Evolutionary conservation across 2,113 vertebrate species (phyloP), one percentile per base, ranked within the genome.

Genomic region (Gulo gulo): DNA sequence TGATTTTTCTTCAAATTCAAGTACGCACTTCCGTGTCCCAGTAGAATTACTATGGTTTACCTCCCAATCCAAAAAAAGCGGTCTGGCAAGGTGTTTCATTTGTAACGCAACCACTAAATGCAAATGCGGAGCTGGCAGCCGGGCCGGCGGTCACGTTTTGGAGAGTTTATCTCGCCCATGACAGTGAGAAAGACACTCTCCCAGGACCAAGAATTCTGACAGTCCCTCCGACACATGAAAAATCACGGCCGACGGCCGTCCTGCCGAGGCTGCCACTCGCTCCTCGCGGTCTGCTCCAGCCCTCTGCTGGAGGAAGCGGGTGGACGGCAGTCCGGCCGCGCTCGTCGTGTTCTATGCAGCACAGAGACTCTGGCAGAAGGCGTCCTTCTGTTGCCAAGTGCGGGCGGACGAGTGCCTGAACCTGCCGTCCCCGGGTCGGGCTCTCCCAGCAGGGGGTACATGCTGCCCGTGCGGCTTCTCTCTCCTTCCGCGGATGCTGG

Each of bases 131-230:
- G 89, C 88, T 98, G 98, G 98, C 97, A 98, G 98, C 97, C 95
- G 87, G 98, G 98, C 97, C 86, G 18, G 26, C 71, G 93, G 81
- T 89, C 94, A 95, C 96, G 57, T 96, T 96, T 94, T 88, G 97
- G 98, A 97, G 91, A 98, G 97, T 97, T 98, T 97, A 98, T 98
- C 98, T 98, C 98, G 98, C 97, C 74, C 59, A 20, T 97, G 98
- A 98, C 98, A 98, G 97, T 94, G 97, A 98, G 97, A 98, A 98
- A 98, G 98, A 96, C 92, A 93, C 94, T 98, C 98, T 98, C 98
- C 91, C 73, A 98, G 98, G 98, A 98, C 98, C 91, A 0, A 73
- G 96, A 97, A 95, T 97, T 98, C 97, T 98, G 98, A 98, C 98
- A 98, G 98, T 78, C 96, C 97, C 95, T 98, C 93, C 63, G 42